Evolutionary conservation across 2,888 invertebrate species (phyloP), one percentile per base, ranked within the genome.

Genomic region (Allolobophora icterica): DNA sequence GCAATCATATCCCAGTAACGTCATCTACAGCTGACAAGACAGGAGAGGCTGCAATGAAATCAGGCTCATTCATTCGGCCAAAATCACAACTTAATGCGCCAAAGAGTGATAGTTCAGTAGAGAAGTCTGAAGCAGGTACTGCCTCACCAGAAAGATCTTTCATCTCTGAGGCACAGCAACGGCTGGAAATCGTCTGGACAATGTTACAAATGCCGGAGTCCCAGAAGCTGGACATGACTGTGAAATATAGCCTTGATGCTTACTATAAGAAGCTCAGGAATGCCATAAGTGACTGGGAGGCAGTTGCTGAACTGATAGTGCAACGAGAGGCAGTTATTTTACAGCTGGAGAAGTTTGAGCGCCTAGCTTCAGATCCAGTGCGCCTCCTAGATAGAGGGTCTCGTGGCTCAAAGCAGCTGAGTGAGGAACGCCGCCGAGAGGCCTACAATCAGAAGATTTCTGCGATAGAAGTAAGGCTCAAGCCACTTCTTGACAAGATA

Each of bases 201-300:
- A 89, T 93, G 21, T 93, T 95, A 17, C 94, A 94, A 92, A 94
- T 95, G 94, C 94, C 95, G 0, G 95, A 95, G 92, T 92, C 92
- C 89, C 93, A 93, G n/a, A 94, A 94, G 91, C 93, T 95, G 71
- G 95, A 95, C 92, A 95, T 95, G 95, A 95, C 95, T 83, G 95
- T 95, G 90, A 95, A 95, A 92, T 95, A 95, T 93, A 95, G 95
- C 93, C 94, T 94, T 91, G 94, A 94, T 83, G 93, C 93, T 30
- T 94, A 94, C 93, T 94, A 93, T 91, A 89, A 91, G 13, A 93
- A 93, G 91, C 93, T 95, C 15, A 92, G 93, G 83, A 93, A 94
- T 93, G 95, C 94, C 15, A 94, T 95, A 84, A 94, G 94, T 34
- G 92, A 92, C 42, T 95, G 95, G 95, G 95, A 95, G 92, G 92